A percentile compares a stretch with the other conserved stretches of the same genome.
These are phyloP conservation scores for Pseudopodoces humilis DNA, from an alignment of 2,113 vertebrate species.

Conservation along the genomic window DNA sequence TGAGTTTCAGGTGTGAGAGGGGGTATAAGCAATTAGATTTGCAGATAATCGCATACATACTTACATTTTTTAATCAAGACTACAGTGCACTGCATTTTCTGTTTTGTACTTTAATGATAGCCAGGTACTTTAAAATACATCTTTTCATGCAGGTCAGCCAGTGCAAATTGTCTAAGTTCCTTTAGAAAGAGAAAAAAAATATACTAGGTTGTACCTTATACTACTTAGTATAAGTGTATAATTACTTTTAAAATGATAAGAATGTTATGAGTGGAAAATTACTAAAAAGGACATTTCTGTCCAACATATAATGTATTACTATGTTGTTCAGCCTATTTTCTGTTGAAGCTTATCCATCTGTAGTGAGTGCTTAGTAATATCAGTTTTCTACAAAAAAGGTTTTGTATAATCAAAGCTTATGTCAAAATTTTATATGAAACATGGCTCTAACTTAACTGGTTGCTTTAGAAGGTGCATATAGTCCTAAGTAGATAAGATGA, in stretches of 20 bases:
- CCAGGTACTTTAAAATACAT: neutral
- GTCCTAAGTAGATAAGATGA: neutral
- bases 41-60: neutral
- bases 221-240: no score
- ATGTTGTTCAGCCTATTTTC: neutral
- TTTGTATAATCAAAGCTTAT: neutral
- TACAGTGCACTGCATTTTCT: neutral
- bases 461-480: neutral
- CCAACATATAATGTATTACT: neutral
- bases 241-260: neutral
- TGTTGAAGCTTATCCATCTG: neutral
- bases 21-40: neutral
- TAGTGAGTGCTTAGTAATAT: neutral
- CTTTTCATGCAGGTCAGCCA: neutral
- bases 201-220: neutral
- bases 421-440: neutral
- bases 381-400: neutral
- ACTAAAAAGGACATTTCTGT: neutral
- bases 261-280: neutral
- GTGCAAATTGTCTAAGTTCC: neutral
- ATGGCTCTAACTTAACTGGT: neutral
- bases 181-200: neutral
- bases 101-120: neutral
- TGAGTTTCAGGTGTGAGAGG: neutral
- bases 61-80: neutral